Evolutionary conservation across 2,888 invertebrate genomes (phyloP), one percentile per base, ranked within the genome.

Genomic region (Conops quadrifasciatus): DNA sequence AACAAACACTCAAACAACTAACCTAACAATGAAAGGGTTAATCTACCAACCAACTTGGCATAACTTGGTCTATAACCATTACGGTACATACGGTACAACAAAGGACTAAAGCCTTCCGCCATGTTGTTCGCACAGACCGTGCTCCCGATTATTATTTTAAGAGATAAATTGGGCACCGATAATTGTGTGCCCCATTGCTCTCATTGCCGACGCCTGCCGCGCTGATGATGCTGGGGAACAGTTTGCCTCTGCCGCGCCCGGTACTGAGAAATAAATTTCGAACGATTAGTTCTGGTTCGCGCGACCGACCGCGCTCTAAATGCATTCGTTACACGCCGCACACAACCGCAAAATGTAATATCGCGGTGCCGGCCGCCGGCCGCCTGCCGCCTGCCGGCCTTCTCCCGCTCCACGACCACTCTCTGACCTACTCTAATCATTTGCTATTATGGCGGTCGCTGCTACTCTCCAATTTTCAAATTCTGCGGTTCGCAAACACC

Each of bases 281-380:
- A 64, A 60, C 72, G 73, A 74, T 74, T 75, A 75, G 74, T 74
- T 75, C 72, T 71, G 63, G 71, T 65, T 11, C 16, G 70, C 71
- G 9, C 36, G 36, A 36, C 9, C 9, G 36, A 71, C 73, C 72
- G 70, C 71, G 62, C 24, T 9, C 36, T 36, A 70, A 63, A 71
- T 36, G 36, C 36, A 47, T 65, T 71, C 72, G 67, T 71, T 74
- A 71, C 58, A 69, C 36, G 62, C 66, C 26, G 36, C 51, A 47
- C 51, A 47, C 30, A 67, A 66, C 72, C 74, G 47, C 70, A 71
- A 56, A 67, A 51, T 66, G 71, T 70, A 74, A 70, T 70, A 58
- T 70, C 49, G 60, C 56, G 30, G 67, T 67, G 67, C 49, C 19
- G 24, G 13, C 63, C 16, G 3, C 13, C 21, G 21, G 9, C 2